Conservation (phyloP, 2,797 vertebrate species). For the Trichosurus vulpecula region DNA sequence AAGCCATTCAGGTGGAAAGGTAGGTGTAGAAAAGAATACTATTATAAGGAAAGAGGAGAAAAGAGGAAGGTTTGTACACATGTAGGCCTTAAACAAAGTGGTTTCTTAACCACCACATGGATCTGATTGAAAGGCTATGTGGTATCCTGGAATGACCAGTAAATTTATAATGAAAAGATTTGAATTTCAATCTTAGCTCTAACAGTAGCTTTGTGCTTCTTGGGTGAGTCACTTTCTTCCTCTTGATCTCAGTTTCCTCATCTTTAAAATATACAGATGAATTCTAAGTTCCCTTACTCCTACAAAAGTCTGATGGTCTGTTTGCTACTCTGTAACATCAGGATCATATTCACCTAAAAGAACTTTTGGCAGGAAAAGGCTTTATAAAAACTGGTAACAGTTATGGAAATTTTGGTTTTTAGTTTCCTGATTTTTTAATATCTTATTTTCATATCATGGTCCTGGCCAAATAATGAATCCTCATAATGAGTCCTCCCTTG, state of each 20-base stretch:
- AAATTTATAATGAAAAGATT: not conserved
- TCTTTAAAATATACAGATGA: not conserved
- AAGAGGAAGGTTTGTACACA: not conserved
- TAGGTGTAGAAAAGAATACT: not conserved
- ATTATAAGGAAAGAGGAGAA: not conserved
- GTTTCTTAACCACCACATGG: not conserved
- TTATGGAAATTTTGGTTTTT: not conserved
- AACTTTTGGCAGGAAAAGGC: not conserved
- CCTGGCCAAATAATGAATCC: not conserved
- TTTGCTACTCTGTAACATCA: not conserved
- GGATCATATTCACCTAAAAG: not conserved
- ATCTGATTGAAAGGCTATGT: not conserved
- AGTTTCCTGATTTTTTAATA: not conserved
- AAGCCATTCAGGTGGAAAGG: not conserved
- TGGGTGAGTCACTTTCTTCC: not conserved
- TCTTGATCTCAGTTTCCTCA: not conserved
- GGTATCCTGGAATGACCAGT: not conserved
- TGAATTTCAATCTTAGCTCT: not conserved
- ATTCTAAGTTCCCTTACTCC: not conserved
- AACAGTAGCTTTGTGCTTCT: not conserved
- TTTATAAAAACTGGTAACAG: not conserved
- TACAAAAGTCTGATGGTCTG: not conserved
- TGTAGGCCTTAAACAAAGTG: not conserved
- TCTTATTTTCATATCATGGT: not conserved
- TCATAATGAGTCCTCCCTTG: not conserved